Percentiles rank a stretch among this genome's conserved stretches.
Evolutionary conservation across 2,113 vertebrate genomes (phyloP).

Genomic region (Callorhinus ursinus): DNA sequence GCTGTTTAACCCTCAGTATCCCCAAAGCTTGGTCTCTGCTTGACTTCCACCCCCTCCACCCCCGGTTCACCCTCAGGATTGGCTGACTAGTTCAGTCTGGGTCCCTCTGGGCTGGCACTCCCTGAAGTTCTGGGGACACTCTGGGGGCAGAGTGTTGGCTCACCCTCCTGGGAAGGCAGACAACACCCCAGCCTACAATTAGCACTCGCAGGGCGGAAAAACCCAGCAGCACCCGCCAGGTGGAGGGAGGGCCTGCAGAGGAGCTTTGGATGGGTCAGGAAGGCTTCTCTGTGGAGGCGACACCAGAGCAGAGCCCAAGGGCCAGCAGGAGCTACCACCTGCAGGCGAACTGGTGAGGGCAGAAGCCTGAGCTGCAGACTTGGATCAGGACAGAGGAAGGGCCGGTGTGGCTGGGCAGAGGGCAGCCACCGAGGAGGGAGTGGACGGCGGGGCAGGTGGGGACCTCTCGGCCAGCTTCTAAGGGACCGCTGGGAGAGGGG

Average conservation of each 20-base stretch:
- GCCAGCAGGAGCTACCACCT: neutral
- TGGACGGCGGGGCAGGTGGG: rapidly evolving
- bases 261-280: rapidly evolving
- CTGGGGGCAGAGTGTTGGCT: neutral
- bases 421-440: neutral
- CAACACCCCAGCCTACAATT: rapidly evolving
- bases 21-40: neutral
- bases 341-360: neutral
- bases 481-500: neutral
- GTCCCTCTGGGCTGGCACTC: neutral
- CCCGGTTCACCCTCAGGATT: neutral
- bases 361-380: neutral
- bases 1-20: neutral
- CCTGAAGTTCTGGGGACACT: neutral
- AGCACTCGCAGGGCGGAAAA: neutral
- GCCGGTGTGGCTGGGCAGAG: neutral
- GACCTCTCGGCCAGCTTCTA: rapidly evolving
- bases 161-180: neutral
- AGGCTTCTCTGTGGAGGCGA: neutral
- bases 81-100: neutral
- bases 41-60: neutral
- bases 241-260: neutral
- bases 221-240: neutral
- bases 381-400: neutral
- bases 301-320: neutral